Evolutionary conservation across 1,140 invertebrate genomes (phyloP).

Genomic region (Mya arenaria): DNA sequence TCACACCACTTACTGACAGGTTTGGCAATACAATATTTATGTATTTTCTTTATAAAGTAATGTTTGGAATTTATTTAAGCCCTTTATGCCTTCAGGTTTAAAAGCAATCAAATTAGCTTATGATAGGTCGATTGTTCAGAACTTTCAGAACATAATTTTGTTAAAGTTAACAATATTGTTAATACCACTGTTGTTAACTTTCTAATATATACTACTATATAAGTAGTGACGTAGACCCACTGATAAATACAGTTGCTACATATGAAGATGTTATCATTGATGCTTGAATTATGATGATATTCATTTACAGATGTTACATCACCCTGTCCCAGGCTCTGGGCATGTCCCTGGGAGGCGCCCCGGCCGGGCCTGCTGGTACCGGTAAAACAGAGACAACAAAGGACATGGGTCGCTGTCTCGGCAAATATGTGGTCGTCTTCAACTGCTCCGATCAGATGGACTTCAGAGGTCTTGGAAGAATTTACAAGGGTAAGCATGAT

Average conservation of each 20-base stretch:
- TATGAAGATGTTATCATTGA: no score
- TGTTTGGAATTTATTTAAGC: no score
- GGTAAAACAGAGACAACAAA: conserved; percentile 99
- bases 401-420: conserved; percentile 98
- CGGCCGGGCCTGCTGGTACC: conserved; percentile 97
- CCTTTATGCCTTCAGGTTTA: no score
- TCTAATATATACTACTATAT: no score
- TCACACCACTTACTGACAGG: conserved; percentile 98
- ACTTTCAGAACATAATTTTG: no score
- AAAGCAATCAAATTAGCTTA: no score
- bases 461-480: conserved; percentile 94
- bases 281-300: no score
- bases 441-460: conserved; percentile 99
- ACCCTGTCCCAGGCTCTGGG: conserved; percentile 96
- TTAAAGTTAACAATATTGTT: no score
- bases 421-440: conserved; percentile 98
- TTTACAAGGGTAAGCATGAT: conserved; percentile 89
- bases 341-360: conserved; percentile 97
- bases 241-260: no score
- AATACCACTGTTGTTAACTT: no score
- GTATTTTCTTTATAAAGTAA: neutral
- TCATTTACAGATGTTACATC: conserved; percentile 95
- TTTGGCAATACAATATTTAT: conserved; percentile 75
- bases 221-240: no score
- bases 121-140: no score